These are phyloP conservation scores for Nysson spinosus DNA, from an alignment of 2,888 invertebrate species.

Conservation along the genomic window DNA sequence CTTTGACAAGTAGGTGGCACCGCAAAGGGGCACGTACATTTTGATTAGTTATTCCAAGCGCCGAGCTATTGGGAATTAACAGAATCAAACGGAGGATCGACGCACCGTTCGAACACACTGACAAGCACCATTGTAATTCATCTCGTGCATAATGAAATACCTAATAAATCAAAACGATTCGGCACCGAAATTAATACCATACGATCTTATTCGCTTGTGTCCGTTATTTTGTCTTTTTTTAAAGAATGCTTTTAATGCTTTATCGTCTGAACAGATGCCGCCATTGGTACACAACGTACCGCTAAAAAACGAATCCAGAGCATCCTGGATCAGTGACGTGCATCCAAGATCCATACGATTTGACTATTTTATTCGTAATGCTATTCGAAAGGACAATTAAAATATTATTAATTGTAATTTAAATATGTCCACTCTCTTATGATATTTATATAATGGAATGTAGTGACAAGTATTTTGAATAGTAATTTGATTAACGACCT, in stretches of 20 bases:
- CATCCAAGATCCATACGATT: neutral
- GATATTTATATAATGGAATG: too few species aligned
- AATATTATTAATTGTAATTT: too few species aligned
- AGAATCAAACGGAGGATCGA: neutral
- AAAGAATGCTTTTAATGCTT: slow-evolving; percentile 21
- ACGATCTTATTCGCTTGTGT: neutral
- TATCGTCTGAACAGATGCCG: slow-evolving; percentile 42
- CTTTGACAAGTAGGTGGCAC: too few species aligned
- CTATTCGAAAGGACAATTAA: too few species aligned
- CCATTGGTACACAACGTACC: slow-evolving; percentile 21
- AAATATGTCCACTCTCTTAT: too few species aligned
- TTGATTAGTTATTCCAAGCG: too few species aligned
- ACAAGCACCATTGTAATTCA: slow-evolving; percentile 66
- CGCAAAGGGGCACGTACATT: too few species aligned
- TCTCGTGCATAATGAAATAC: slow-evolving; percentile 25
- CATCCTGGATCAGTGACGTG: slow-evolving; percentile 14
- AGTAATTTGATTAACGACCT: too few species aligned
- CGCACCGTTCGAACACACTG: slow-evolving; percentile 63
- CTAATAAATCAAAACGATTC: neutral
- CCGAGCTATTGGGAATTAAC: neutral
- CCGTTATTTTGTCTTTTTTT: slow-evolving; percentile 8
- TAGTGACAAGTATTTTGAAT: too few species aligned
- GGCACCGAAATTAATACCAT: slow-evolving; percentile 22
- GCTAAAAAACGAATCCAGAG: neutral
- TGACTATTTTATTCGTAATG: too few species aligned